Conservation (phyloP, 2,888 invertebrate genomes). For the Drepanosiphum platanoidis region DNA sequence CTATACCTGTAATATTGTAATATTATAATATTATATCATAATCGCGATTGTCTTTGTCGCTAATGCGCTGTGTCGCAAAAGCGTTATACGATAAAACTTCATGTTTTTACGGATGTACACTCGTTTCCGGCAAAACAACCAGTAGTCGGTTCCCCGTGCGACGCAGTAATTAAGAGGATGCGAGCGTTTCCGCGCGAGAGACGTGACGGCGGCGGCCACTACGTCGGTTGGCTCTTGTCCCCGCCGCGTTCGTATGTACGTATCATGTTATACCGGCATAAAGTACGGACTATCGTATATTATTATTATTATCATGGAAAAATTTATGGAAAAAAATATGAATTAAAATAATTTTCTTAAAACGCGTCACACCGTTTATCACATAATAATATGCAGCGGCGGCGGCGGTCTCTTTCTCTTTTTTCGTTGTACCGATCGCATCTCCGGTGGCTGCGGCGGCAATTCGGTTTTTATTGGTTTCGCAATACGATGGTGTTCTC, state of each 20-base stretch:
- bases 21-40: no score
- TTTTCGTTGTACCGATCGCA: neutral
- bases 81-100: no score
- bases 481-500: constrained; percentile 42
- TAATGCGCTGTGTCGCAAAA: no score
- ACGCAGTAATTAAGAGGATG: neutral
- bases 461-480: constrained; percentile 45
- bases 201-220: neutral
- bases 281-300: no score
- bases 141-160: neutral
- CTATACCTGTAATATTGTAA: no score
- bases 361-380: neutral
- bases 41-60: no score
- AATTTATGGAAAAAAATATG: neutral
- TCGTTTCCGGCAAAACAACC: neutral
- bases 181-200: constrained; percentile 1
- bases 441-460: neutral
- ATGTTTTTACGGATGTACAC: no score
- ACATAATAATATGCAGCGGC: neutral
- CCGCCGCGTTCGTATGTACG: neutral
- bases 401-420: neutral
- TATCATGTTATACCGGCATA: neutral
- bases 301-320: neutral
- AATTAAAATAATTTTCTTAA: neutral
- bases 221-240: neutral